phyloP scores from a whole-genome alignment of 2,888 invertebrate genomes.

The Galeopsomyia nigrocyanea region DNA sequence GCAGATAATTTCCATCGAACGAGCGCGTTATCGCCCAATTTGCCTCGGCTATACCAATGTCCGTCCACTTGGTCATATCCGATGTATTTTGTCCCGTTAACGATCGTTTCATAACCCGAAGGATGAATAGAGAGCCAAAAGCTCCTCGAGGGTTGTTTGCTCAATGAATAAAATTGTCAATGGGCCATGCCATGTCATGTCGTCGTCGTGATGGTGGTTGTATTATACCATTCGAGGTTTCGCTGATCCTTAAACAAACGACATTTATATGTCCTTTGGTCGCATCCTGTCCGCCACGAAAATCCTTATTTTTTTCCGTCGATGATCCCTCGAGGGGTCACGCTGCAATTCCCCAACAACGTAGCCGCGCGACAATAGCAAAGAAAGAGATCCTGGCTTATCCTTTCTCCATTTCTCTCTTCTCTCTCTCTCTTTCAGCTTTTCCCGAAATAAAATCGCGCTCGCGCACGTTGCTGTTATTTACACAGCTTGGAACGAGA shows the following conservation, averaged over 20 bases:
- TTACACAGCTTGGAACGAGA: constrained; percentile 44
- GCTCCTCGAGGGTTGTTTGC: constrained; percentile 14
- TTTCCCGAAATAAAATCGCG: constrained; percentile 44
- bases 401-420: constrained; percentile 44
- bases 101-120: too few species aligned
- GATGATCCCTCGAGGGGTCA: constrained; percentile 20
- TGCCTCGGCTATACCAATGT: not conserved
- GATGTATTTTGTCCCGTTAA: too few species aligned
- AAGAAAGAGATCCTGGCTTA: constrained; percentile 37
- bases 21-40: not conserved
- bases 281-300: constrained; percentile 23
- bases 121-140: too few species aligned
- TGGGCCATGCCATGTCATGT: not conserved
- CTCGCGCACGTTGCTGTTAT: constrained; percentile 42
- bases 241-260: constrained; percentile 31
- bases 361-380: constrained; percentile 29
- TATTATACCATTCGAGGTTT: too few species aligned
- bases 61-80: not conserved
- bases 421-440: constrained; percentile 15
- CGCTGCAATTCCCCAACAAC: constrained; percentile 3
- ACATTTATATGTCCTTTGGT: constrained; percentile 25
- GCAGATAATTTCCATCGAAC: constrained; percentile 10
- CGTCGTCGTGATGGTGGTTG: too few species aligned
- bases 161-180: constrained; percentile 11
- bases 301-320: constrained; percentile 40